Evolutionary conservation across 2,113 vertebrate species (phyloP), one percentile per base, ranked within the genome.

Genomic region (Baryphthengus martii): DNA sequence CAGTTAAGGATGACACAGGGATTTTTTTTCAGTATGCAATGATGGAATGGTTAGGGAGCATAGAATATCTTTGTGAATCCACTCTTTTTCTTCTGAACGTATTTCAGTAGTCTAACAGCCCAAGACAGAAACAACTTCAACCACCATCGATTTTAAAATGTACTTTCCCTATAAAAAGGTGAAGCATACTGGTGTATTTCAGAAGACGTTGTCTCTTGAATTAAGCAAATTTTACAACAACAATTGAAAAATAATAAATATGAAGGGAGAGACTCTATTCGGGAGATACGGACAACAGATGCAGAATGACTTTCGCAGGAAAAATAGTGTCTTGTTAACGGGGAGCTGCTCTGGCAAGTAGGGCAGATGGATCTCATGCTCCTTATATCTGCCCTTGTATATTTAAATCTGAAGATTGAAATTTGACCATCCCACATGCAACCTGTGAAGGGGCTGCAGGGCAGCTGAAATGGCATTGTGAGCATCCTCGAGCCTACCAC

Each of bases 401-500:
- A 39, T 45, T 66, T 80, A 73, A 68, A 76, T 61, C 6, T 42
- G 11, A 74, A 84, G 49, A 66, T 0, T 26, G 58, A 86, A 94
- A n/a, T 63, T 28, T n/a, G 44, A 47, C 13, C 35, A 42, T 0
- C 1, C 13, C 39, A 35, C 11, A 33, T 10, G 17, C 13, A 76
- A 50, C 18, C 7, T 4, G 0, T 56, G 49, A 80, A 62, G 13
- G 13, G 25, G n/a, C 21, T 44, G 16, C 45, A 82, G n/a, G 2
- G 1, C 26, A 70, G 42, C 31, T n/a, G 33, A 68, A 79, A 68
- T 1, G 1, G 6, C 58, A 45, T 12, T 13, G 24, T 0, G 4
- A 65, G 25, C 11, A 75, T 12, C n/a, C 31, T 56, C 0, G 0
- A 62, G 28, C 19, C 55, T 0, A 0, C 6, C 1, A 0, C 40